Base-by-base conservation (phyloP, 2,888 invertebrate species). In the Ennomos quercinarius region DNA sequence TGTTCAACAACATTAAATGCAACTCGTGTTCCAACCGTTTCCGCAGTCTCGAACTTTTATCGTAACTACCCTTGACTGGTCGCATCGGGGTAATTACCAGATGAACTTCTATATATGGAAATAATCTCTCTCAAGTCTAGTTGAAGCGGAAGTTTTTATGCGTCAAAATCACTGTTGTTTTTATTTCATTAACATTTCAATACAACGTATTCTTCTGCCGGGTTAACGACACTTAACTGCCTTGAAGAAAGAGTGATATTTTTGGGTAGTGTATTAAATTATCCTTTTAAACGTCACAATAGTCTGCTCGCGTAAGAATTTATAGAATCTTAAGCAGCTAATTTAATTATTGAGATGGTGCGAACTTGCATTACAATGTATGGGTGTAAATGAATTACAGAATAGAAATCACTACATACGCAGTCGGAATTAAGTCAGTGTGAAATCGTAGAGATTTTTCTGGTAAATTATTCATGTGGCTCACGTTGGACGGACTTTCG, bases 391-490 rank as follows among this genome's bases (percentile, higher is more conserved):
- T 88, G 84, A 87, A 86, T 87, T 87, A 87, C 81, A 80, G 86
- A 91, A 86, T 89, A 87, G 91, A 89, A 90, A 90, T 81, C 80
- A 80, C 84, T 81, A 36, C 47, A 55, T 55, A 89, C 89, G 89
- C 88, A 87, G 84, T 84, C 81, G 76, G 91, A 91, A 92, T 91
- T 85, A 86, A 86, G 84, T 87, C 83, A 77, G 81, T 84, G 91
- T 89, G 91, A 91, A 92, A 92, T 90, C 91, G 91, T 89, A 87
- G 89, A 91, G 91, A 91, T 89, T 90, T 91, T 91, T 91, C 90
- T 92, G 91, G 89, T 91, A 90, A 91, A 92, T 92, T 89, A 92
- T 92, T 91, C 91, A 92, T 91, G 89, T 90, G 81, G 84, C 86
- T 85, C 81, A 86, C 85, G 85, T 83, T 86, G 87, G 83, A 80